Conservation (phyloP, 2,113 vertebrate genomes). For the Sphyrna mokarran region DNA sequence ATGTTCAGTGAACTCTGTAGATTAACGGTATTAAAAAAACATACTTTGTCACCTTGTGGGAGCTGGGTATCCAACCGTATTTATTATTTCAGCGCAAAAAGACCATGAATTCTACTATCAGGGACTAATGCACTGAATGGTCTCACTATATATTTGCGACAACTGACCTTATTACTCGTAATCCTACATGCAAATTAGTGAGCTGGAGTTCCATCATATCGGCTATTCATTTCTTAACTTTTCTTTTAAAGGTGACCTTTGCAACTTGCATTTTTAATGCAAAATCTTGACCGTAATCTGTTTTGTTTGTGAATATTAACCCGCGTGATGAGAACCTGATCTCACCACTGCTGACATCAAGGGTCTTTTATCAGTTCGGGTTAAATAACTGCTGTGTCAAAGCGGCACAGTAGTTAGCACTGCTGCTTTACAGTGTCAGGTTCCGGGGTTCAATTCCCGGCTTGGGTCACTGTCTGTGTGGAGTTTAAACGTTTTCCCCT, state of each 20-base stretch:
- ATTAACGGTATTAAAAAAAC: background rate
- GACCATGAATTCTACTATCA: background rate
- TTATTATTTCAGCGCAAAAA: background rate
- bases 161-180: background rate
- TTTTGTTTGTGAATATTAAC: too few relatives aligned
- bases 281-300: background rate
- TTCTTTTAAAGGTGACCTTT: background rate
- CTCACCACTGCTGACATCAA: background rate
- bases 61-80: background rate
- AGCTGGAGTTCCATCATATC: background rate
- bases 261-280: background rate
- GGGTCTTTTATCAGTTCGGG: too few relatives aligned
- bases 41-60: background rate
- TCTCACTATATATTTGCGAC: background rate
- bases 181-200: too few relatives aligned
- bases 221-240: background rate
- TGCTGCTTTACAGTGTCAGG: too few relatives aligned
- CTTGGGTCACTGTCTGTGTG: too few relatives aligned
- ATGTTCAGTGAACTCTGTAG: background rate
- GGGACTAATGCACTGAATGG: background rate
- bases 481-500: too few relatives aligned
- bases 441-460: too few relatives aligned
- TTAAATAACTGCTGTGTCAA: too few relatives aligned
- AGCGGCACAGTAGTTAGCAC: too few relatives aligned
- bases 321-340: background rate